phyloP scores from a whole-genome alignment of 1,140 invertebrate genomes.

The Drosophila sproati region DNA sequence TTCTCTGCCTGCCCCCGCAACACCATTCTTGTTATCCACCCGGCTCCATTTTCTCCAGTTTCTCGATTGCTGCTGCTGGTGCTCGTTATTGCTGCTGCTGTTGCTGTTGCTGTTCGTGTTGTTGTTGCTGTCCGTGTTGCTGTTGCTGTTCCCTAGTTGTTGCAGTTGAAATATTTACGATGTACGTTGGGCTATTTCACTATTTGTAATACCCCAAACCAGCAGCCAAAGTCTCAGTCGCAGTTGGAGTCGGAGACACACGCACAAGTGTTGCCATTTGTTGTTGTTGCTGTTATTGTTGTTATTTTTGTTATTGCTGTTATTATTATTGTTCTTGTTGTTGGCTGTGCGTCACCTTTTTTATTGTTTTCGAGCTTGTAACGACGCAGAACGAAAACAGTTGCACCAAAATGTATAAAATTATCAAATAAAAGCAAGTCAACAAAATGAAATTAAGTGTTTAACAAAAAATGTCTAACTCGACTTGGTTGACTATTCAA shows the following conservation, averaged over 20 bases:
- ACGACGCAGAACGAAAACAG: slow-evolving; percentile 68
- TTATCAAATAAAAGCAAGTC: slow-evolving; percentile 68
- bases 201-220: slow-evolving; percentile 69
- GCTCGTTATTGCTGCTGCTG: slow-evolving; percentile 61
- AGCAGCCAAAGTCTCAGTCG: slow-evolving; percentile 22
- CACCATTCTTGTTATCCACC: slow-evolving; percentile 9
- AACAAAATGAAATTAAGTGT: slow-evolving; percentile 26
- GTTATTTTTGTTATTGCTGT: slow-evolving; percentile 11
- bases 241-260: slow-evolving; percentile 36
- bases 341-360: slow-evolving; percentile 54
- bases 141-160: slow-evolving; percentile 64
- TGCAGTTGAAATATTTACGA: slow-evolving; percentile 83
- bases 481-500: background rate
- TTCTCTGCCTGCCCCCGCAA: slow-evolving; percentile 49
- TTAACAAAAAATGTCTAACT: slow-evolving; percentile 1
- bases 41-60: background rate
- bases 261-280: slow-evolving; percentile 71
- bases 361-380: slow-evolving; percentile 69
- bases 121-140: slow-evolving; percentile 58
- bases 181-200: slow-evolving; percentile 81
- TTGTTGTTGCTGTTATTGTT: slow-evolving; percentile 21
- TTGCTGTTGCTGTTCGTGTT: slow-evolving; percentile 53
- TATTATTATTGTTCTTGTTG: slow-evolving; percentile 48
- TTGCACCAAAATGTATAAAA: slow-evolving; percentile 73
- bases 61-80: slow-evolving; percentile 40